Evolutionary conservation across 2,888 invertebrate species (phyloP).

Genomic region (Gandaritis pyraliata): DNA sequence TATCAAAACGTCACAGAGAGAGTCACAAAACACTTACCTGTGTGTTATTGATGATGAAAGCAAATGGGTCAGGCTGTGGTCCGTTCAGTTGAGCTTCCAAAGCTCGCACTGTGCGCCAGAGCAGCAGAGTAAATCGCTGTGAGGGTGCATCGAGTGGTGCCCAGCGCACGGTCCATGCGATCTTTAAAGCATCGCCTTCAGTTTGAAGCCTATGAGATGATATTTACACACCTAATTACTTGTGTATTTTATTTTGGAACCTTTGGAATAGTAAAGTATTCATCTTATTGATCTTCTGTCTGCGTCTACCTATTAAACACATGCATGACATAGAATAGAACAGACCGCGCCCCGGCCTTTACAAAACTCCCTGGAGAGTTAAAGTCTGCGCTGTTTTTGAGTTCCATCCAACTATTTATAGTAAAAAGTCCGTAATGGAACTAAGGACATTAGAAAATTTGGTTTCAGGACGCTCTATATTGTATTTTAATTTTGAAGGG

Average conservation of each 20-base stretch:
- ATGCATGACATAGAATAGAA: conserved; percentile 13
- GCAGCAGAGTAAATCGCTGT: conserved; percentile 57
- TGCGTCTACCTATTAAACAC: not conserved
- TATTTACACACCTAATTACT: no score
- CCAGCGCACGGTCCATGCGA: conserved; percentile 62
- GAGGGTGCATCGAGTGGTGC: conserved; percentile 46
- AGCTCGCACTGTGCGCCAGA: conserved; percentile 59
- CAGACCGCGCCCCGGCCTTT: conserved; percentile 10
- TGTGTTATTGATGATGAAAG: conserved; percentile 59
- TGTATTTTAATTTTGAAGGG: no score
- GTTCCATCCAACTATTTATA: not conserved
- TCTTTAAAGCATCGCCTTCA: conserved; percentile 41
- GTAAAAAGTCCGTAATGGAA: no score
- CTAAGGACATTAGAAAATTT: no score
- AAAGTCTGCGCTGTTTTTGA: not conserved
- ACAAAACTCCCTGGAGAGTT: not conserved
- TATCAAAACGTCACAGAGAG: no score
- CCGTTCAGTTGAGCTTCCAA: conserved; percentile 59
- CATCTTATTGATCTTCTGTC: not conserved
- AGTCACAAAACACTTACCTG: conserved; percentile 23
- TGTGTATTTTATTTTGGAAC: no score
- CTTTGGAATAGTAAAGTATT: no score
- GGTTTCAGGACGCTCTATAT: no score
- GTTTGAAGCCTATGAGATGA: conserved; percentile 48
- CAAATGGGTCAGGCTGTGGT: conserved; percentile 55